These are phyloP conservation scores for Phoebastria nigripes DNA, from an alignment of 2,797 vertebrate genomes.

Conservation along the genomic window DNA sequence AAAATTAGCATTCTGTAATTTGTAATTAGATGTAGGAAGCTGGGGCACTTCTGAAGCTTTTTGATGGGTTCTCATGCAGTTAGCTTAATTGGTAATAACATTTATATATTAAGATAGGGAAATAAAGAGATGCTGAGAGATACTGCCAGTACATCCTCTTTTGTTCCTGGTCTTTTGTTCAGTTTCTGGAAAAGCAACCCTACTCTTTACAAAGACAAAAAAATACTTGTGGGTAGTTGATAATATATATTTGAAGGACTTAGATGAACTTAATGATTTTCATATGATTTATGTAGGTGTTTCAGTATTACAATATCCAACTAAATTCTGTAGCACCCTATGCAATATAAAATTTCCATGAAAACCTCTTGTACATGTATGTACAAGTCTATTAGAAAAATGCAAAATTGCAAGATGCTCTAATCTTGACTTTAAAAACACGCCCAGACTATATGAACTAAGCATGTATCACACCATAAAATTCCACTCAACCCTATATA, in stretches of 20 bases:
- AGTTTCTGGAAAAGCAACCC: neutral
- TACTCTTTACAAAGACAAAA: neutral
- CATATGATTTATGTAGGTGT: neutral
- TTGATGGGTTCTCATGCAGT: slow-evolving; percentile 42
- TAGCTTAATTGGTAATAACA: slow-evolving; percentile 35
- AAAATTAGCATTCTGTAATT: slow-evolving; percentile 62
- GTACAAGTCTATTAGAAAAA: neutral
- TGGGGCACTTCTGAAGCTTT: slow-evolving; percentile 55
- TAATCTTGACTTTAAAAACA: neutral
- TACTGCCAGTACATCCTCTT: neutral
- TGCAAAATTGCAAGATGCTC: neutral
- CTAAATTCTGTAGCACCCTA: neutral
- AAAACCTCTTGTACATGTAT: neutral
- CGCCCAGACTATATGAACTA: neutral
- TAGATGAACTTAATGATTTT: neutral
- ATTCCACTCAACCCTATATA: neutral
- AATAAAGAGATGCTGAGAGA: slow-evolving; percentile 1
- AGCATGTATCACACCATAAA: neutral
- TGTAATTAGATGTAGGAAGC: slow-evolving; percentile 70
- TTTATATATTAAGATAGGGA: slow-evolving; percentile 32
- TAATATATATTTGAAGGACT: neutral
- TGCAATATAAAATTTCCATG: neutral
- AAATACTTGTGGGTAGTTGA: neutral
- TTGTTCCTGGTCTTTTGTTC: neutral
- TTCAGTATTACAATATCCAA: neutral